phyloP scores from a whole-genome alignment of 2,888 invertebrate genomes.

The Apodemia mormo region DNA sequence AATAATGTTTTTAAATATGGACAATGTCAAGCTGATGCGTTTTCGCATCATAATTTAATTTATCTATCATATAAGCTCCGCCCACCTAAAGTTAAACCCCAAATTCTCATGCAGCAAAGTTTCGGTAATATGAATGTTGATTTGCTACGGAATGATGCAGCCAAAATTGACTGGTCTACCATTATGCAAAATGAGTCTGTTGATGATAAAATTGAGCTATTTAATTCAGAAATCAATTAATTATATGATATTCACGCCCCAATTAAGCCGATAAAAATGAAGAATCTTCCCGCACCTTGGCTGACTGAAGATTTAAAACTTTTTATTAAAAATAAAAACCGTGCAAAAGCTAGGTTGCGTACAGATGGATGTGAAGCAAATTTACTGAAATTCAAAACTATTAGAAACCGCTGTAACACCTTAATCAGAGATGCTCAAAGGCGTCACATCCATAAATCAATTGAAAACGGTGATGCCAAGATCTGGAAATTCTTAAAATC shows the following conservation, averaged over 20 bases:
- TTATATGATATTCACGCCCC: no score
- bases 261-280: not conserved
- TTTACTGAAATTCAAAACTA: not conserved
- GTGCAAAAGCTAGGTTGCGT: not conserved
- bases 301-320: not conserved
- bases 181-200: not conserved
- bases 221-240: not conserved
- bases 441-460: not conserved
- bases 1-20: no score
- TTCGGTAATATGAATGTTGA: not conserved
- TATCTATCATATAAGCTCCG: no score
- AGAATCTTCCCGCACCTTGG: not conserved
- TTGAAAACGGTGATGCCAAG: conserved; percentile 14
- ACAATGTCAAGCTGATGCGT: no score
- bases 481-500: conserved; percentile 4
- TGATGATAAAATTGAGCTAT: not conserved
- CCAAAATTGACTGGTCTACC: not conserved
- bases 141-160: not conserved
- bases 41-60: no score
- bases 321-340: not conserved
- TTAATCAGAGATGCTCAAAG: no score
- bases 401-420: not conserved
- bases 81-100: not conserved
- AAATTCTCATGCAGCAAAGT: conserved; percentile 1
- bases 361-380: no score